Base-by-base conservation (phyloP, 2,113 vertebrate genomes). In the Nestor notabilis region DNA sequence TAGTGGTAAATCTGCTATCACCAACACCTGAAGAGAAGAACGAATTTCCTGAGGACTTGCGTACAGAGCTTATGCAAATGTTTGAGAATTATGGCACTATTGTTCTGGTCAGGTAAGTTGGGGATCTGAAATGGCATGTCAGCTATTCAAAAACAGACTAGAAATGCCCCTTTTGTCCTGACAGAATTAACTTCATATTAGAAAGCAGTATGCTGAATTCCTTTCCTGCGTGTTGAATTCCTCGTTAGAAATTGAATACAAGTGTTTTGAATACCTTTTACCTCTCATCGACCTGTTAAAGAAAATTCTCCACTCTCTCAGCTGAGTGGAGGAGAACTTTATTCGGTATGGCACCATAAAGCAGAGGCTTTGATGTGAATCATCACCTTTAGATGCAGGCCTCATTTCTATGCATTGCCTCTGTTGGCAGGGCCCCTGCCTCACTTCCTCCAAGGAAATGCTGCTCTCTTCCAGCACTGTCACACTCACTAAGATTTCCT, bases 21-120 rank as follows among this genome's bases (percentile, higher is more conserved):
- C 97, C 98, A 60, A 96, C 85, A 11, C 83, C 90, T 29, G 98
- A 98, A 83, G 98, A 98, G 96, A 97, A 95, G 76, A 96, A 96
- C 4, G 97, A 98, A 63, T 98, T 99, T 96, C 98, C 98, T 2
- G 98, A 98, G 83, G 98, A 98, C 58, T 39, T 98, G 81, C 98
- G 98, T 29, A 58, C 92, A 13, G 98, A 99, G 23, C 98, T 99
- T 29, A 98, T 98, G 98, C 96, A 98, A 60, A 97, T 97, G 31
- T 93, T 99, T 97, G 98, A 97, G 92, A 96, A 92, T 80, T 98
- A 98, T 3, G 98, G 98, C 79, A 98, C 95, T 11, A 70, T 98
- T 43, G 96, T 98, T n/a, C 97, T 99, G 29, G 98, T 98, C 94
- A 98, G 98, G 98, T 99, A 71, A 86, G 83, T 35, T 0, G 84